Evolutionary conservation across 2,888 invertebrate genomes (phyloP).

Genomic region (Pycnomerus fuliginosus): DNA sequence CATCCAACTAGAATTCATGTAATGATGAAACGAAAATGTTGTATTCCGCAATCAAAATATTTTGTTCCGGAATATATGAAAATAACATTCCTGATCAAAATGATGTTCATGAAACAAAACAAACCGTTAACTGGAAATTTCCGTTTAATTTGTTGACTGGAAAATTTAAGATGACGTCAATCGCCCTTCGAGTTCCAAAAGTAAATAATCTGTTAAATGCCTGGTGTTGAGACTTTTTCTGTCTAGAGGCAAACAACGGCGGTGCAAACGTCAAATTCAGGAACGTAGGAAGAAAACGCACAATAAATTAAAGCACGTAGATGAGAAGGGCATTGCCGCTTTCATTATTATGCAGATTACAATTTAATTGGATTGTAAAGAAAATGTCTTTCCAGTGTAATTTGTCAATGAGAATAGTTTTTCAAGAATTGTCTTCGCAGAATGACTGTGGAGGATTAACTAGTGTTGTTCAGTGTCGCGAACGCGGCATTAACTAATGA

Average conservation of each 20-base stretch:
- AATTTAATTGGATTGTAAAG: conserved; percentile 22
- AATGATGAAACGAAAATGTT: too few species aligned
- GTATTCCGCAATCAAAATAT: too few species aligned
- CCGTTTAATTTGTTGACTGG: conserved; percentile 6
- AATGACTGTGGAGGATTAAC: background rate
- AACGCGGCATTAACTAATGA: conserved; percentile 14
- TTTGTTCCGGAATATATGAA: too few species aligned
- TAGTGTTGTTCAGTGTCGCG: conserved; percentile 9
- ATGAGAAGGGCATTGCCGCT: conserved; percentile 16
- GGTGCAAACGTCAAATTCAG: too few species aligned
- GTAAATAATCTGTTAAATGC: too few species aligned
- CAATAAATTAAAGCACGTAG: conserved; percentile 15
- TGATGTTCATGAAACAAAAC: too few species aligned
- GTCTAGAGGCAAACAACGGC: too few species aligned
- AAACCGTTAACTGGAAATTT: too few species aligned
- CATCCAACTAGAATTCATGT: too few species aligned
- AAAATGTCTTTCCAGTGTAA: conserved; percentile 5
- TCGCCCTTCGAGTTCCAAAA: conserved; percentile 8
- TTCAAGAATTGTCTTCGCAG: conserved; percentile 6
- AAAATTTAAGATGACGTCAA: conserved; percentile 6
- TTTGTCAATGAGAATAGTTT: conserved; percentile 15
- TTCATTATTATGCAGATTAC: conserved; percentile 23
- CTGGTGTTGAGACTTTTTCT: too few species aligned
- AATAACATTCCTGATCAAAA: too few species aligned
- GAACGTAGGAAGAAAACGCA: conserved; percentile 7